Conservation (phyloP, 2,797 vertebrate genomes). For the Pseudotriccus pelzelni region DNA sequence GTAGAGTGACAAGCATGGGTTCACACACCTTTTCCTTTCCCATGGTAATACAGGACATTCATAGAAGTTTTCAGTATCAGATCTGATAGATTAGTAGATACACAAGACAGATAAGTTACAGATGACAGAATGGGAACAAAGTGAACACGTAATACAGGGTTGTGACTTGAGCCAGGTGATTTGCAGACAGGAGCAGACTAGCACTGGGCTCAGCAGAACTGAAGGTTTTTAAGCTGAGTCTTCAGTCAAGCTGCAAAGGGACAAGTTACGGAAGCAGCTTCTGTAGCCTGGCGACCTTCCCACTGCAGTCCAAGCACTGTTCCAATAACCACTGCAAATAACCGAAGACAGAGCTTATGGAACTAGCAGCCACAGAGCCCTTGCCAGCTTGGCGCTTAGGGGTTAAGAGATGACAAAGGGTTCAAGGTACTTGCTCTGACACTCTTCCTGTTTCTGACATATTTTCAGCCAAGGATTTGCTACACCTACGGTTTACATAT, state of each 20-base stretch:
- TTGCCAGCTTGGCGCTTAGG: neutral
- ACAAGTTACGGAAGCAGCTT: neutral
- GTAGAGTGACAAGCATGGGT: neutral
- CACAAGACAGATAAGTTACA: accelerated
- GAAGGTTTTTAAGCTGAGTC: neutral
- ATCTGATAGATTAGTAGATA: neutral
- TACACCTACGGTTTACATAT: neutral
- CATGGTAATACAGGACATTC: neutral
- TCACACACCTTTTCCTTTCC: neutral
- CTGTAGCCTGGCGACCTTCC: neutral
- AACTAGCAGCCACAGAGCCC: neutral
- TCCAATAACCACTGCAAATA: neutral
- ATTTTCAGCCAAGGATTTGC: neutral
- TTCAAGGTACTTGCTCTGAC: neutral
- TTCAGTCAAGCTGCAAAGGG: neutral
- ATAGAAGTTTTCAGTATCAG: neutral
- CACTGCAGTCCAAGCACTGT: neutral
- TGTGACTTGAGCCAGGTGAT: neutral
- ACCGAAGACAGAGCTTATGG: neutral
- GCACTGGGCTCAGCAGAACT: neutral
- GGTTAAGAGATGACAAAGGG: neutral
- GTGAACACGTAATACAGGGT: accelerated
- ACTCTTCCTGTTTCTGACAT: neutral
- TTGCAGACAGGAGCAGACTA: neutral
- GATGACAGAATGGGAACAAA: neutral